phyloP scores from a whole-genome alignment of 2,113 vertebrate genomes.

The Aix galericulata region DNA sequence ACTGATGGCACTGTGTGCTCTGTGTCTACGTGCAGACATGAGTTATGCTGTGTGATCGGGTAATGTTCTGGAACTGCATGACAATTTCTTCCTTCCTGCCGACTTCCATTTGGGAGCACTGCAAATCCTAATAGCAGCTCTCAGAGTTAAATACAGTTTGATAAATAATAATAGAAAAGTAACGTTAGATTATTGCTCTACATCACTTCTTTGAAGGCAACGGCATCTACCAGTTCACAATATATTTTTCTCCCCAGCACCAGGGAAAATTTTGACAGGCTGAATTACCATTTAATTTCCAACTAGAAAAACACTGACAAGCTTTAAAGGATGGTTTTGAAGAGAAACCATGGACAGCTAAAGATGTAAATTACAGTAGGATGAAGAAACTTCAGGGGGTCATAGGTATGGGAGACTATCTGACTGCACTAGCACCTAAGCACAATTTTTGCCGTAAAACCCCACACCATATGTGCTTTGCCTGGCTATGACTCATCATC shows the following conservation, averaged over 20 bases:
- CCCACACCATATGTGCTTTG: not conserved
- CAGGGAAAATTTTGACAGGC: constrained; percentile 8
- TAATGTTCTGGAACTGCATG: constrained; percentile 56
- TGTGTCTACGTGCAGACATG: constrained; percentile 9
- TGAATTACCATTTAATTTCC: constrained; percentile 35
- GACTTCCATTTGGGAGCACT: constrained; percentile 47
- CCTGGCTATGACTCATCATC: not conserved
- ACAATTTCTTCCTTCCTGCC: constrained; percentile 28
- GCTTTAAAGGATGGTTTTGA: constrained; percentile 39
- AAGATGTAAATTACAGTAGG: not conserved
- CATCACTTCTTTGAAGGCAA: constrained; percentile 46
- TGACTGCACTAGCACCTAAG: not conserved
- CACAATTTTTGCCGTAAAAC: not conserved
- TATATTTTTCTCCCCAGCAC: not conserved
- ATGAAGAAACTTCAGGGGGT: not conserved
- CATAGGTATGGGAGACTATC: not conserved
- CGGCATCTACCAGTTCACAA: not conserved
- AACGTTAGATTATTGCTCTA: constrained; percentile 45
- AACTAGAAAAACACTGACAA: constrained; percentile 2
- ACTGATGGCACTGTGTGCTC: constrained; percentile 46
- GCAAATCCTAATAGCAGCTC: constrained; percentile 34
- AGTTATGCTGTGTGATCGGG: constrained; percentile 21
- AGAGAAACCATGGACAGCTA: constrained; percentile 39
- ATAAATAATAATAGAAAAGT: constrained; percentile 72
- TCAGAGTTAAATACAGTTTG: constrained; percentile 68